Percentiles rank a stretch among this genome's conserved stretches.
Evolutionary conservation across 1,140 invertebrate species (phyloP).

Genomic region (Onthophagus taurus): DNA sequence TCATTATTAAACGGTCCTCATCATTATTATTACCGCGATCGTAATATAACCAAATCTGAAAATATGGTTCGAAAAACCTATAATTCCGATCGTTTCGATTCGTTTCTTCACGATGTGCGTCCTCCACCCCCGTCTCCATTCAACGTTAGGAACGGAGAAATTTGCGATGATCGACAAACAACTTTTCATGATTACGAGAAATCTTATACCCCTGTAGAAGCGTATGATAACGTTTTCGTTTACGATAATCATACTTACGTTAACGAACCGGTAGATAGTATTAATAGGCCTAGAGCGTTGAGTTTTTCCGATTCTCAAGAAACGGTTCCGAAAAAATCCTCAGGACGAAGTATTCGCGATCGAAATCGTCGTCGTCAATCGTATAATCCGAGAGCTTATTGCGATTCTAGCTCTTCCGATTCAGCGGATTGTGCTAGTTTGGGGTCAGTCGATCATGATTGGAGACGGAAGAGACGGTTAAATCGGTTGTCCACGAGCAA

Average conservation of each 20-base stretch:
- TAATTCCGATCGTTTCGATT: slow-evolving; percentile 11
- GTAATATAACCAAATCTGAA: slow-evolving; percentile 34
- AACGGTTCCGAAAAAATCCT: slow-evolving; percentile 25
- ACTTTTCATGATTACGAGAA: slow-evolving; percentile 16
- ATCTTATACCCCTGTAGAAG: slow-evolving; percentile 18
- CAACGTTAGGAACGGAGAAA: slow-evolving; percentile 14
- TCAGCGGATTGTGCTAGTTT: slow-evolving; percentile 32
- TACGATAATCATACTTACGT: slow-evolving; percentile 19
- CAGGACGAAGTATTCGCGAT: slow-evolving; percentile 37
- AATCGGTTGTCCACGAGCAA: slow-evolving; percentile 32
- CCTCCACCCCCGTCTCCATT: slow-evolving; percentile 20
- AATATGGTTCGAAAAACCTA: slow-evolving; percentile 35
- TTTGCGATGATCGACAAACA: slow-evolving; percentile 13
- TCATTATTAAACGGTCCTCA: not conserved
- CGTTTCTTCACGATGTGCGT: slow-evolving; percentile 18
- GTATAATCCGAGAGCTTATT: slow-evolving; percentile 43
- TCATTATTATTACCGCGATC: slow-evolving; percentile 21
- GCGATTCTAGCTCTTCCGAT: slow-evolving; percentile 37
- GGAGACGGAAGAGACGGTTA: slow-evolving; percentile 30
- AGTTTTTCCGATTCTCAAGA: slow-evolving; percentile 31
- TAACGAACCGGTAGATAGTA: slow-evolving; percentile 5
- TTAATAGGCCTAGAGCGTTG: slow-evolving; percentile 27
- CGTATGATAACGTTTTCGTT: slow-evolving; percentile 22
- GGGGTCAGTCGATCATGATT: slow-evolving; percentile 36
- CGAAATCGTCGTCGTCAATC: slow-evolving; percentile 43